Conservation (phyloP, 2,888 invertebrate species). For the Agrochola litura region DNA sequence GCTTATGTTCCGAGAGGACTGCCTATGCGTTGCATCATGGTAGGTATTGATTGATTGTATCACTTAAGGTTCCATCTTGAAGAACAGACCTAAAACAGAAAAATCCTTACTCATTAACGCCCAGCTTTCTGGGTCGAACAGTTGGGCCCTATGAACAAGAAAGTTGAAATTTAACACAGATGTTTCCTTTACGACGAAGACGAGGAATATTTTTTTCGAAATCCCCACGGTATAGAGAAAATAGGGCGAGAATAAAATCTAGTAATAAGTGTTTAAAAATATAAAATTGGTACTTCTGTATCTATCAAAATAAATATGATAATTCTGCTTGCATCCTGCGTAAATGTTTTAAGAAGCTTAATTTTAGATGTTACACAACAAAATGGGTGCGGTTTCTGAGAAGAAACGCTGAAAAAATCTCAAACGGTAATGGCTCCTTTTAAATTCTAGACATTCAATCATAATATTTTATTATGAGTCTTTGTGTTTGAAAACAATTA, state of each 20-base stretch:
- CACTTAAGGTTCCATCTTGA: background rate
- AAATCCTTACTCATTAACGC: background rate
- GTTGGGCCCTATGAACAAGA: background rate
- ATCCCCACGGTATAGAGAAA: background rate
- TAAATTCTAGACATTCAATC: conserved; percentile 11
- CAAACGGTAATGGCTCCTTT: background rate
- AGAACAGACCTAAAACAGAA: background rate
- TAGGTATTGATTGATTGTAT: background rate
- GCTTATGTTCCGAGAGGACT: background rate
- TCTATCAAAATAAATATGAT: background rate
- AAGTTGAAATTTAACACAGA: background rate
- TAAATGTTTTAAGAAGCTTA: background rate
- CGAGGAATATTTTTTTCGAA: background rate
- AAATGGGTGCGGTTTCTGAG: background rate
- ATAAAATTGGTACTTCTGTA: background rate
- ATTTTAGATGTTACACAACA: background rate
- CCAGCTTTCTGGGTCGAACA: background rate
- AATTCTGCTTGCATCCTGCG: background rate
- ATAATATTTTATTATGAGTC: background rate
- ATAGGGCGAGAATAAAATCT: background rate
- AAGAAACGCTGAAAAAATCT: background rate
- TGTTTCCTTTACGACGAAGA: too few relatives aligned
- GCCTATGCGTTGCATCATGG: background rate
- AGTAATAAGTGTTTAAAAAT: background rate
- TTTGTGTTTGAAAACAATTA: conserved; percentile 27